A percentile compares a stretch with the other conserved stretches of the same genome.
phyloP scores from a whole-genome alignment of 2,797 vertebrate genomes.

The Parauchenoglanis punctatus region DNA sequence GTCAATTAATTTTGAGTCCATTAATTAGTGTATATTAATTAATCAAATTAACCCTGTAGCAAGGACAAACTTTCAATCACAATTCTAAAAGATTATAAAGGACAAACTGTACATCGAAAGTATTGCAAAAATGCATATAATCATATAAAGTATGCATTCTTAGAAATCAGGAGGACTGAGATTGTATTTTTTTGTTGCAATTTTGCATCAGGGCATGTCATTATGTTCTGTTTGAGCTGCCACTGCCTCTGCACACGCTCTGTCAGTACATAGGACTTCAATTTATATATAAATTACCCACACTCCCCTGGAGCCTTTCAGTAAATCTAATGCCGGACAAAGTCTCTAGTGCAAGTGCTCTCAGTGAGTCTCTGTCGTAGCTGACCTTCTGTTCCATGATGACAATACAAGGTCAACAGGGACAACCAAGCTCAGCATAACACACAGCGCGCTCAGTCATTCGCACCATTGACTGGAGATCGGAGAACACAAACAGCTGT shows the following conservation, averaged over 20 bases:
- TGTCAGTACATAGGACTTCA: slow-evolving; percentile 41
- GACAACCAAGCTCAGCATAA: slow-evolving; percentile 35
- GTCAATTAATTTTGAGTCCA: slow-evolving; percentile 24
- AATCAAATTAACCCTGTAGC: slow-evolving; percentile 32
- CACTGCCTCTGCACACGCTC: slow-evolving; percentile 23
- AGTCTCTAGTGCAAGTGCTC: slow-evolving; percentile 46
- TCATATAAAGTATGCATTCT: slow-evolving; percentile 44
- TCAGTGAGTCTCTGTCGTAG: slow-evolving; percentile 24
- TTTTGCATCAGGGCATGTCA: slow-evolving; percentile 48
- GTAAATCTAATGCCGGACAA: slow-evolving; percentile 63
- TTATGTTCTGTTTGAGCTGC: slow-evolving; percentile 59
- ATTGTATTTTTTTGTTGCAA: neutral
- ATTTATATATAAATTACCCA: slow-evolving; percentile 67
- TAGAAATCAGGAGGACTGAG: slow-evolving; percentile 29
- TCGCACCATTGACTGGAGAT: slow-evolving; percentile 4
- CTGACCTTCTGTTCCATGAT: slow-evolving; percentile 46
- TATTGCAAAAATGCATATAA: neutral
- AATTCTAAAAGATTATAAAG: neutral
- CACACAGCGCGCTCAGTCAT: slow-evolving; percentile 4
- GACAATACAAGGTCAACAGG: slow-evolving; percentile 60
- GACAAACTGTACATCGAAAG: neutral
- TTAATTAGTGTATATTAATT: slow-evolving; percentile 33
- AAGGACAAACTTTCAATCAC: slow-evolving; percentile 25
- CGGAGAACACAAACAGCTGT: neutral
- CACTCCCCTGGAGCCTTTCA: slow-evolving; percentile 60